Percentiles rank a stretch among this genome's conserved stretches.
These are phyloP conservation scores for Paelopatides confundens DNA, from an alignment of 53 echinoderm and acorn worm species.

Conservation along the genomic window DNA sequence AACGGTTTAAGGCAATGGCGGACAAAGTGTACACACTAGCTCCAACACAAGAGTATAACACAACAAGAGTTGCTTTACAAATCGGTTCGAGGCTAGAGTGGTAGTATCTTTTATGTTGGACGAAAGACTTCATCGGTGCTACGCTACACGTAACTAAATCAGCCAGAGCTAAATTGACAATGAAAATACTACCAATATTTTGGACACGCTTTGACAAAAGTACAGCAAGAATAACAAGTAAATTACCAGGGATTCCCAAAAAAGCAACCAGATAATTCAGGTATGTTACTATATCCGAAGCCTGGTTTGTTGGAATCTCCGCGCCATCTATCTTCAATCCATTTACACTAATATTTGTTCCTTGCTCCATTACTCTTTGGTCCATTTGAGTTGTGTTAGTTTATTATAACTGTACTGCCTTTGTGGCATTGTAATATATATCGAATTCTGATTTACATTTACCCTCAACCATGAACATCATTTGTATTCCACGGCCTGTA, in stretches of 20 bases:
- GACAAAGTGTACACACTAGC: constrained; percentile 7
- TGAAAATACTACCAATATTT: not conserved
- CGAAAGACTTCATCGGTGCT: not conserved
- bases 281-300: not conserved
- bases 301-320: not conserved
- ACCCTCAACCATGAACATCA: too few relatives aligned
- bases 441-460: too few relatives aligned
- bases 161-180: constrained; percentile 17
- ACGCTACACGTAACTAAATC: constrained; percentile 15
- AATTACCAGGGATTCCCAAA: constrained; percentile 13
- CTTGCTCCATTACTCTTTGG: too few relatives aligned
- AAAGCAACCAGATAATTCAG: not conserved
- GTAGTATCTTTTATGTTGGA: not conserved
- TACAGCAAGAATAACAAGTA: constrained; percentile 7
- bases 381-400: too few relatives aligned
- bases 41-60: not conserved
- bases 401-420: too few relatives aligned
- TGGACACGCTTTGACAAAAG: constrained; percentile 6
- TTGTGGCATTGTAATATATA: too few relatives aligned
- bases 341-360: too few relatives aligned
- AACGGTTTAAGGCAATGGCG: constrained; percentile 11
- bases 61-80: not conserved
- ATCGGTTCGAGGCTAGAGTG: not conserved
- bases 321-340: not conserved
- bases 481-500: too few relatives aligned